Evolutionary conservation across 2,888 invertebrate genomes (phyloP).

Genomic region (Drosophila aldrichi): DNA sequence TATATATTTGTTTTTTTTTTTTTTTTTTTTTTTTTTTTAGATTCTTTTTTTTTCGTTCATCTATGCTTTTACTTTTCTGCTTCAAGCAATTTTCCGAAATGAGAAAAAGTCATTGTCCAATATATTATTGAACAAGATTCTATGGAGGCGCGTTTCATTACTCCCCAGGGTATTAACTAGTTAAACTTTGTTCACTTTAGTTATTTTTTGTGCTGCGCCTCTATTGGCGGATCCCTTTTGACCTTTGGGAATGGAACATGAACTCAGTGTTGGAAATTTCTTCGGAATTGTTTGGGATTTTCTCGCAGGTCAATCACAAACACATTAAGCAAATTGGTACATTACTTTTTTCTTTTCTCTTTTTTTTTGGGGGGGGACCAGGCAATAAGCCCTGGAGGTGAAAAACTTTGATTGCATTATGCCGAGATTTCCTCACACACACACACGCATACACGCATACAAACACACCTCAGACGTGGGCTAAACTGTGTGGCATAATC

Average conservation of each 20-base stretch:
- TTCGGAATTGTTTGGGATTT: conserved; percentile 12
- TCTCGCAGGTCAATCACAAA: conserved; percentile 66
- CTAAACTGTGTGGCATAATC: conserved; percentile 60
- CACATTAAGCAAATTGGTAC: conserved; percentile 74
- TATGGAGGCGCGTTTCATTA: background rate
- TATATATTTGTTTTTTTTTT: too few species aligned
- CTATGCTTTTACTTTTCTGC: background rate
- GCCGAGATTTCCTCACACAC: conserved; percentile 63
- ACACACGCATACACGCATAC: conserved; percentile 23
- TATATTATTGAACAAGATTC: background rate
- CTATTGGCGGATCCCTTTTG: conserved; percentile 28
- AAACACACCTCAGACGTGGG: conserved; percentile 28
- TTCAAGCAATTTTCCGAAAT: background rate
- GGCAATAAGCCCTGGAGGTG: conserved; percentile 59
- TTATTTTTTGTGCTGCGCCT: conserved; percentile 10
- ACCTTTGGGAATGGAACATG: conserved; percentile 24
- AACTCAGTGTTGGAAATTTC: conserved; percentile 23
- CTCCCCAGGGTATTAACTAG: conserved; percentile 22
- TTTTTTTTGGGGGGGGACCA: conserved; percentile 24
- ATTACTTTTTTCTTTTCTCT: conserved; percentile 32
- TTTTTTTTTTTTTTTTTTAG: too few species aligned
- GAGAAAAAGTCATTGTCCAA: background rate
- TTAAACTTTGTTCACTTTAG: conserved; percentile 9
- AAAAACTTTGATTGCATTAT: conserved; percentile 74
- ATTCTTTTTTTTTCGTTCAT: background rate